Conservation (phyloP, 1,140 invertebrate species). For the Geopemphigus sp. region DNA sequence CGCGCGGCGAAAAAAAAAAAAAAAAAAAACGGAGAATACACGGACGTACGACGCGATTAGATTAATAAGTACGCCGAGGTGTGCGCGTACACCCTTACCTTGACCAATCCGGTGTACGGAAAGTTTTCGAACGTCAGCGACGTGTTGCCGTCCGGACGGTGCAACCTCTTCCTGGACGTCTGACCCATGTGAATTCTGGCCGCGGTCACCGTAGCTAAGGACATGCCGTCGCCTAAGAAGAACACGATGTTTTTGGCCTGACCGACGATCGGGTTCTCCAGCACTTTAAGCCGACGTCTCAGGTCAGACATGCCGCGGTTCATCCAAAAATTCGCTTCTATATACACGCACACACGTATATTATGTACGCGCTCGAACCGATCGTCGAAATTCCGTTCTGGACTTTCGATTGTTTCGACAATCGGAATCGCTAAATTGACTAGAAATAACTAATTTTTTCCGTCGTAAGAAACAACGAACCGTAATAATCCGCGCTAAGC, state of each 20-base stretch:
- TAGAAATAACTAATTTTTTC: too few species aligned
- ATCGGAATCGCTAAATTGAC: too few species aligned
- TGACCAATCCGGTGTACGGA: slow-evolving; percentile 69
- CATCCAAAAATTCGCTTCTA: slow-evolving; percentile 36
- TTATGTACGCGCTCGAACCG: too few species aligned
- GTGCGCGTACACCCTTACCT: slow-evolving; percentile 60
- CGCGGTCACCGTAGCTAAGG: slow-evolving; percentile 67
- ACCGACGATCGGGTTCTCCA: slow-evolving; percentile 50
- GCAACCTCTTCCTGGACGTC: slow-evolving; percentile 56
- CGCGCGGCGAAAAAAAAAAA: too few species aligned
- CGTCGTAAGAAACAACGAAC: too few species aligned
- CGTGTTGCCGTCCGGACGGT: slow-evolving; percentile 62
- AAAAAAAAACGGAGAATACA: too few species aligned
- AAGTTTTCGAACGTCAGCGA: slow-evolving; percentile 74
- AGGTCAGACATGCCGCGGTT: slow-evolving; percentile 30
- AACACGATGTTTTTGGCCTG: slow-evolving; percentile 70
- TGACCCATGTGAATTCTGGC: slow-evolving; percentile 68
- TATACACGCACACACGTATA: too few species aligned
- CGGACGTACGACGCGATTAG: not conserved
- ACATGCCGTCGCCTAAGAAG: slow-evolving; percentile 76
- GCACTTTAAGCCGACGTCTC: slow-evolving; percentile 1
- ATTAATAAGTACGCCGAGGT: too few species aligned
- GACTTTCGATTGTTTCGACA: too few species aligned
- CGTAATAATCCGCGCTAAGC: too few species aligned
- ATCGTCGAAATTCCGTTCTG: too few species aligned